A percentile compares a stretch with the other conserved stretches of the same genome.
These are phyloP conservation scores for Triplophysa rosa DNA, from an alignment of 2,113 vertebrate genomes.

Conservation along the genomic window DNA sequence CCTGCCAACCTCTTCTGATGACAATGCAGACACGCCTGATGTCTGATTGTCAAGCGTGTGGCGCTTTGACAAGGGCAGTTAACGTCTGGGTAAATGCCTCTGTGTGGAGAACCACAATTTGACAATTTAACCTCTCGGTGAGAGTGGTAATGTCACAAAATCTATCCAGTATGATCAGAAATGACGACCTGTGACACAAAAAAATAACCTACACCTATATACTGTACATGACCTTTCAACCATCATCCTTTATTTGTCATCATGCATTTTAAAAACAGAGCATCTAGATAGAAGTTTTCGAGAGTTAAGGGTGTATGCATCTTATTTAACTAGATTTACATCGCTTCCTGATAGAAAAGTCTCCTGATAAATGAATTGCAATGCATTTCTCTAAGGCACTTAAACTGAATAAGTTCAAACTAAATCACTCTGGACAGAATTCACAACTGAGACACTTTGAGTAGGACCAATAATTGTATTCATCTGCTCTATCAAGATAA, in stretches of 20 bases:
- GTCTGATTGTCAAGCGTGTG: constrained; percentile 20
- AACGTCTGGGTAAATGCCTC: constrained; percentile 46
- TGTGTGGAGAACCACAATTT: not conserved
- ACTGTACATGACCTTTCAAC: too few relatives aligned
- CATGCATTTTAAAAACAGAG: too few relatives aligned
- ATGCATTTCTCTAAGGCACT: too few relatives aligned
- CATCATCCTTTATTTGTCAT: too few relatives aligned
- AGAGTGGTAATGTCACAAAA: not conserved
- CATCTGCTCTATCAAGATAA: not conserved
- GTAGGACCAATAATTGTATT: not conserved
- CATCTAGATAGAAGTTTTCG: too few relatives aligned
- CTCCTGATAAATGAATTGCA: not conserved
- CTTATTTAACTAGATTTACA: not conserved
- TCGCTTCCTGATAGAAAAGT: not conserved
- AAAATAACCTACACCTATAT: too few relatives aligned
- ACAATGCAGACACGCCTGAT: constrained; percentile 28
- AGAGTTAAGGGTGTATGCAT: too few relatives aligned
- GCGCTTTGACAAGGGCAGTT: not conserved
- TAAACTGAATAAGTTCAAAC: too few relatives aligned
- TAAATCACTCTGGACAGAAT: too few relatives aligned
- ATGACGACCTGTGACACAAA: not conserved
- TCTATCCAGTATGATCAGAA: not conserved
- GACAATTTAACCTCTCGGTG: too few relatives aligned
- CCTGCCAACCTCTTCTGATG: constrained; percentile 47
- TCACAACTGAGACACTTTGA: too few relatives aligned